Conservation (phyloP, 2,113 vertebrate genomes). For the Oncorhynchus tshawytscha region DNA sequence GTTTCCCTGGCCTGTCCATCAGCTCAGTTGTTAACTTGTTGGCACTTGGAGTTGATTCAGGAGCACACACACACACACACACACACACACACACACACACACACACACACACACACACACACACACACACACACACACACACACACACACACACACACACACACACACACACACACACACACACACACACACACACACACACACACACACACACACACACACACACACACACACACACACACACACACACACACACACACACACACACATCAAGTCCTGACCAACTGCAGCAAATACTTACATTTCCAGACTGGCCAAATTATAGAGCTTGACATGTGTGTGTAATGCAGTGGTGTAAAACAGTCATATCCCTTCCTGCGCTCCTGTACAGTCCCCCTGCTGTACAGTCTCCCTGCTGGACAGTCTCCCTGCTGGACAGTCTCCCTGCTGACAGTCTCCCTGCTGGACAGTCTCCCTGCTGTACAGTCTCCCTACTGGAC, state of each 20-base stretch:
- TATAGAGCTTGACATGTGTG: conserved; percentile 6
- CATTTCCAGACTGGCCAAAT: conserved; percentile 34
- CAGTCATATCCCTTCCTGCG: too few species aligned
- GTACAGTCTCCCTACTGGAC: neutral
- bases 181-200: neutral
- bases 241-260: neutral
- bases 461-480: neutral
- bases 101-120: conserved; percentile 15
- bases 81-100: neutral
- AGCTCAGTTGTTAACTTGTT: conserved; percentile 63
- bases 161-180: too few species aligned
- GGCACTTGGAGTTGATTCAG: conserved; percentile 55
- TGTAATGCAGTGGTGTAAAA: too few species aligned
- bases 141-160: too few species aligned
- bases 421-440: too few species aligned
- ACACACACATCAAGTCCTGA: conserved; percentile 1
- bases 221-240: neutral
- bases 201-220: conserved; percentile 3
- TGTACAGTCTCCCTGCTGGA: neutral
- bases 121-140: too few species aligned
- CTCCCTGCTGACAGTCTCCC: too few species aligned
- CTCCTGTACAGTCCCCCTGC: too few species aligned
- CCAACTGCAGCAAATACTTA: conserved; percentile 29
- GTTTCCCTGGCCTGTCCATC: conserved; percentile 56
- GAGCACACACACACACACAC: conserved; percentile 33